phyloP scores from a whole-genome alignment of 1,140 invertebrate species.

The Drosophila paulistorum region DNA sequence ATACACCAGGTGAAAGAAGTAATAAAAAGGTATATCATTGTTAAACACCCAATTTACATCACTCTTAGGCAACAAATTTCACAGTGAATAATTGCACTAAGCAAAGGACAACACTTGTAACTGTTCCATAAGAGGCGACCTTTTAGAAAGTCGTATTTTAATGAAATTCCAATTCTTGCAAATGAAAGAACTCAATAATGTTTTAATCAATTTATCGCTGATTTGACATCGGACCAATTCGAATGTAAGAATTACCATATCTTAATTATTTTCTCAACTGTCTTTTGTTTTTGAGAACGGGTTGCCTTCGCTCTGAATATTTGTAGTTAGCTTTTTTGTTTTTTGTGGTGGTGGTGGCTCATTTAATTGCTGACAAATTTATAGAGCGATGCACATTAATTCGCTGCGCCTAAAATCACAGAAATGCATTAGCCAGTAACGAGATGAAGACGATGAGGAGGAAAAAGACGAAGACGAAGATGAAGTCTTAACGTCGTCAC shows the following conservation, averaged over 20 bases:
- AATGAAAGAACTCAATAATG: no score
- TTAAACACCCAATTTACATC: background rate
- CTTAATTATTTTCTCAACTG: background rate
- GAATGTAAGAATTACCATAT: no score
- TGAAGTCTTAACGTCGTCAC: slow-evolving; percentile 31
- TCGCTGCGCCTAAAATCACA: slow-evolving; percentile 78
- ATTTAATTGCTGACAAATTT: slow-evolving; percentile 82
- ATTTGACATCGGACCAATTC: no score
- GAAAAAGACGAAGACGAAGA: slow-evolving; percentile 20
- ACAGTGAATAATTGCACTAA: background rate
- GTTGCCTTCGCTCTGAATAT: slow-evolving; percentile 3
- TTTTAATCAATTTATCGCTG: no score
- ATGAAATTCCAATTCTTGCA: no score
- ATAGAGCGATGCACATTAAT: slow-evolving; percentile 81
- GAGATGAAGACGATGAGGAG: slow-evolving; percentile 4
- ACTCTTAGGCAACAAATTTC: background rate
- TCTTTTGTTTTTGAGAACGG: background rate
- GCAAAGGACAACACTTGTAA: background rate
- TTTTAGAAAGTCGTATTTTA: no score
- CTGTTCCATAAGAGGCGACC: background rate
- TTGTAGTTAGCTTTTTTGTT: background rate
- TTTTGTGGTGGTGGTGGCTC: slow-evolving; percentile 35
- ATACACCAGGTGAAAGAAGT: background rate
- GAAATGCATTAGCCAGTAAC: slow-evolving; percentile 70
- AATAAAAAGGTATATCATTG: background rate